Conservation (phyloP, 2,888 invertebrate species). For the Piscicola geometra region DNA sequence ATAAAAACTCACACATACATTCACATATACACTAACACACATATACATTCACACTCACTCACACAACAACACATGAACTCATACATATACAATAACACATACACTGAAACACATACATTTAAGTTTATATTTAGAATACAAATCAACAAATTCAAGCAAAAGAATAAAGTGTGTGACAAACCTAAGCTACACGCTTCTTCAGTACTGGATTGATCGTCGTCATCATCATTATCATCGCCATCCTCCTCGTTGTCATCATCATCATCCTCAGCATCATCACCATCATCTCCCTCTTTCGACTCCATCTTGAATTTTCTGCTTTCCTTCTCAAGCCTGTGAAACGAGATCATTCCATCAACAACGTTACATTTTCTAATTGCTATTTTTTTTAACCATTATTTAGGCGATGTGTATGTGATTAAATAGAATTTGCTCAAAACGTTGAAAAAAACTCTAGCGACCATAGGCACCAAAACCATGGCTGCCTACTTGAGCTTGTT, state of each 20-base stretch:
- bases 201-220: not conserved
- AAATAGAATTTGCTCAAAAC: too few species aligned
- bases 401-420: too few species aligned
- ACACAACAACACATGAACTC: slow-evolving; percentile 36
- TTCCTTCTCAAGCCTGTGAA: not conserved
- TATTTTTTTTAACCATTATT: too few species aligned
- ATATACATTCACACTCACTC: too few species aligned
- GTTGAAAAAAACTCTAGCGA: too few species aligned
- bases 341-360: not conserved
- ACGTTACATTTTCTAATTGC: not conserved
- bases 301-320: not conserved
- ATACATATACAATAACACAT: slow-evolving; percentile 42
- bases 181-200: not conserved
- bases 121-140: too few species aligned
- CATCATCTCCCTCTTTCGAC: slow-evolving; percentile 33
- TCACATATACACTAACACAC: too few species aligned
- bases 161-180: not conserved
- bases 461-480: too few species aligned
- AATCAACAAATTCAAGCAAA: not conserved
- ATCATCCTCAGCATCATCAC: slow-evolving; percentile 37
- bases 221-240: not conserved
- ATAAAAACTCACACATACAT: too few species aligned
- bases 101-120: too few species aligned
- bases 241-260: slow-evolving; percentile 41
- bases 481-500: not conserved